A percentile compares a stretch with the other conserved stretches of the same genome.
phyloP scores from a whole-genome alignment of 64 coral and sea anemone species.

The Astreopora myriophthalma region DNA sequence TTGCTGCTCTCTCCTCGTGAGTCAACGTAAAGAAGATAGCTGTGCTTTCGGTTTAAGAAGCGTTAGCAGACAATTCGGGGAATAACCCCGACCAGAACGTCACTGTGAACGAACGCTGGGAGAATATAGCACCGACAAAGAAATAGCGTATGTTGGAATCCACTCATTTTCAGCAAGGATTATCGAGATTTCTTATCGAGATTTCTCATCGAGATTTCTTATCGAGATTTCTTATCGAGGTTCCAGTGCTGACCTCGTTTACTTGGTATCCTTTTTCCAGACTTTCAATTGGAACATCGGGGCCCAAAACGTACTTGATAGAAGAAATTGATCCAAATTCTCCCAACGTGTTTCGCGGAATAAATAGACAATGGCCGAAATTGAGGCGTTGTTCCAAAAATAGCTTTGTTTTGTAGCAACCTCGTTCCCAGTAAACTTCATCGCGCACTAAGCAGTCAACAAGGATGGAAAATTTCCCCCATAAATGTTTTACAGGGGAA shows the following conservation, averaged over 20 bases:
- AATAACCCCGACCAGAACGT: neutral
- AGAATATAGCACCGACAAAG: neutral
- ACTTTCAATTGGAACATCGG: too few relatives aligned
- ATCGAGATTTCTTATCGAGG: too few relatives aligned
- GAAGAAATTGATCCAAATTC: neutral
- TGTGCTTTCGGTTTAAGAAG: neutral
- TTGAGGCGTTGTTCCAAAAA: neutral
- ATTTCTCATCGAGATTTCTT: too few relatives aligned
- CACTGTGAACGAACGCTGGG: neutral
- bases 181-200: too few relatives aligned
- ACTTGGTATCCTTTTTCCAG: too few relatives aligned
- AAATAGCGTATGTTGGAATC: neutral
- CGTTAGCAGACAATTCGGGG: neutral
- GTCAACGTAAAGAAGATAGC: too few relatives aligned
- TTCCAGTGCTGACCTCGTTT: too few relatives aligned
- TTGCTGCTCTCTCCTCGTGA: neutral
- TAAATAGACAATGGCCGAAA: neutral
- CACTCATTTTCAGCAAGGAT: neutral
- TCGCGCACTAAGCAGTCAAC: too few relatives aligned
- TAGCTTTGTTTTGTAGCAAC: neutral
- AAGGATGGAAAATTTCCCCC: too few relatives aligned
- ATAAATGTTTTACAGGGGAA: too few relatives aligned
- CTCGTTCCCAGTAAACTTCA: neutral
- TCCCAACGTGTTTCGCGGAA: neutral
- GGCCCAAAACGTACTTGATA: too few relatives aligned